Evolutionary conservation across 2,888 invertebrate genomes (phyloP), one percentile per base, ranked within the genome.

Genomic region (Exocentrus adspersus): DNA sequence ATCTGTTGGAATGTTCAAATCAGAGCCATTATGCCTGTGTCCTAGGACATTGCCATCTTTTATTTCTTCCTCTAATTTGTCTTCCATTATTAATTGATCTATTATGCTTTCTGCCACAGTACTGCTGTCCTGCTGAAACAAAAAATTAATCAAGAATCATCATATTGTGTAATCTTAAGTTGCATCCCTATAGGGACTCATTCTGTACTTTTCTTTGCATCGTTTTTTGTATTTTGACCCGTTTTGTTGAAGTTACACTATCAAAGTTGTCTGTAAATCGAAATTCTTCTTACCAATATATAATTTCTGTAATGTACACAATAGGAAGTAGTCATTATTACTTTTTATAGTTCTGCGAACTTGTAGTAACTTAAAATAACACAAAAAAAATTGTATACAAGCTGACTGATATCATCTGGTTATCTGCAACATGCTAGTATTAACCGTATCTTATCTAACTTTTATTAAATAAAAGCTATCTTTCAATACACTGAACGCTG

Each of bases 1-100:
- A 84, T 94, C 93, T 0, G 92, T 92, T 52, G 91, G 91, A 72
- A 87, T 81, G 20, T 78, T 72, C 17, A 54, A 68, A 61, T 74
- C 73, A 6, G 68, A 62, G n/a, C 56, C 60, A 21, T 48, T 61
- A 21, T 42, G 53, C 41, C 60, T 54, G 17, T 62, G 61, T 21
- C 62, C 54, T 16, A 43, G 50, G 12, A 52, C 20, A 41, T 19
- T 50, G 14, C 57, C 51, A 24, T 62, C 10, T 63, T 60, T 68
- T 28, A 50, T 52, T 24, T 68, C 72, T 12, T 68, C 70, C n/a
- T 62, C 66, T 21, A 56, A 28, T 59, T 65, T 69, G n/a, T 62
- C 68, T 5, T 81, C 80, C 48, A 75, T 62, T 21, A 68, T 65
- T 37, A 71, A 61, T 46, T 78, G 80, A n/a, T 75, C 77, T 21